A percentile compares a stretch with the other conserved stretches of the same genome.
Evolutionary conservation across 2,888 invertebrate species (phyloP).

Genomic region (Cheilosia scutellata): DNA sequence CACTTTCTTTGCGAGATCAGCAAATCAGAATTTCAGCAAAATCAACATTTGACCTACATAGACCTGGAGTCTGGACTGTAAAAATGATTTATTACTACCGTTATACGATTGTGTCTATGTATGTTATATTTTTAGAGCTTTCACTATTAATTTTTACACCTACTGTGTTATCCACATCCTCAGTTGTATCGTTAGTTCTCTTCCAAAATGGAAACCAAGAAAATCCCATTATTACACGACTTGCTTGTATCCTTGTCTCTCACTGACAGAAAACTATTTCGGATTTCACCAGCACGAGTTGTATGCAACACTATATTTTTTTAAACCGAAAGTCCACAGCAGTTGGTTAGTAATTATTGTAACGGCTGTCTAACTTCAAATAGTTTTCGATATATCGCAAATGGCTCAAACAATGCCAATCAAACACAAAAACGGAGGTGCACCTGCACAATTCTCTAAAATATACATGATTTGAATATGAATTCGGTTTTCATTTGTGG

Average conservation of each 20-base stretch:
- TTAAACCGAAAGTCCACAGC: background rate
- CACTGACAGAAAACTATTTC: background rate
- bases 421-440: constrained; percentile 28
- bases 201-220: constrained; percentile 49
- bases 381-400: constrained; percentile 17
- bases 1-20: too few species aligned
- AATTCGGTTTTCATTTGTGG: constrained; percentile 20
- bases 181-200: background rate
- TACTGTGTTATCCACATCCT: background rate
- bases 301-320: background rate
- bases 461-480: constrained; percentile 42
- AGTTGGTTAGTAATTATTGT: constrained; percentile 6
- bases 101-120: background rate
- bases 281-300: background rate
- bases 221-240: constrained; percentile 18
- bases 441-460: constrained; percentile 42
- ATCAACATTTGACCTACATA: too few species aligned
- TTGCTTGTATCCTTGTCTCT: background rate
- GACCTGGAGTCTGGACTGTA: too few species aligned
- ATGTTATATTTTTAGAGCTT: background rate
- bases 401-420: background rate
- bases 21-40: too few species aligned
- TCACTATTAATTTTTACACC: background rate
- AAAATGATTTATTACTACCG: too few species aligned
- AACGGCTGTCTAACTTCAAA: constrained; percentile 30